Evolutionary conservation across 2,113 vertebrate genomes (phyloP).

Genomic region (Ageneiosus marmoratus): DNA sequence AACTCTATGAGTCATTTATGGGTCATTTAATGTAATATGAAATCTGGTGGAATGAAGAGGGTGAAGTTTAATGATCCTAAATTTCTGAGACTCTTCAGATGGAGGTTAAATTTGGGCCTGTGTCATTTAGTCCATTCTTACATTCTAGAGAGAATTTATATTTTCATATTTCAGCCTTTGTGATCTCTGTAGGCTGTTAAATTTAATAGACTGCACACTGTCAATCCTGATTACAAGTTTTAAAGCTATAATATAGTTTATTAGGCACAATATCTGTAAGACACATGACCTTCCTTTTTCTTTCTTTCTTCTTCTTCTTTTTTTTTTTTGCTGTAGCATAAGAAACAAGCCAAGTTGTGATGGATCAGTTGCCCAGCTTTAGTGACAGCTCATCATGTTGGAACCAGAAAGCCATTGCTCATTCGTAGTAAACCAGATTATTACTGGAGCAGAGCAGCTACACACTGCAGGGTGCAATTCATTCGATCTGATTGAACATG

Average conservation of each 20-base stretch:
- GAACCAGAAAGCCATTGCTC: slow-evolving; percentile 60
- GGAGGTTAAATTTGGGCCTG: not conserved
- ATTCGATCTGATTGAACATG: slow-evolving; percentile 15
- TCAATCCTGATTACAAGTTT: not conserved
- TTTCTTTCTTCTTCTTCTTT: not conserved
- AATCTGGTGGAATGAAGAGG: not conserved
- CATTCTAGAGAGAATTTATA: too few species aligned
- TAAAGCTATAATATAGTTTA: not conserved
- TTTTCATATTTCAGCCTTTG: not conserved
- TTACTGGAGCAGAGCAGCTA: slow-evolving; percentile 6
- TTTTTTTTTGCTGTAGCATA: slow-evolving; percentile 25
- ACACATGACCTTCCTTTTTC: not conserved
- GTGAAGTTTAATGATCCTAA: not conserved
- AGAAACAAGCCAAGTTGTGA: slow-evolving; percentile 56
- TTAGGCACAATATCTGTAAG: not conserved
- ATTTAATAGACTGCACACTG: not conserved
- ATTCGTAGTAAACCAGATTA: slow-evolving; percentile 32
- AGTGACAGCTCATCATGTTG: slow-evolving; percentile 64
- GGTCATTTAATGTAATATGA: not conserved
- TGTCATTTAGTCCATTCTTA: not conserved
- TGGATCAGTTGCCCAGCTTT: slow-evolving; percentile 65
- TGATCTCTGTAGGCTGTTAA: not conserved
- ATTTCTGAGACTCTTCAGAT: not conserved
- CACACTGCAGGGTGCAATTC: not conserved
- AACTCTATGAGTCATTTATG: not conserved